Conservation (phyloP, 2,888 invertebrate genomes). For the Hydrotaea cyrtoneurina region DNA sequence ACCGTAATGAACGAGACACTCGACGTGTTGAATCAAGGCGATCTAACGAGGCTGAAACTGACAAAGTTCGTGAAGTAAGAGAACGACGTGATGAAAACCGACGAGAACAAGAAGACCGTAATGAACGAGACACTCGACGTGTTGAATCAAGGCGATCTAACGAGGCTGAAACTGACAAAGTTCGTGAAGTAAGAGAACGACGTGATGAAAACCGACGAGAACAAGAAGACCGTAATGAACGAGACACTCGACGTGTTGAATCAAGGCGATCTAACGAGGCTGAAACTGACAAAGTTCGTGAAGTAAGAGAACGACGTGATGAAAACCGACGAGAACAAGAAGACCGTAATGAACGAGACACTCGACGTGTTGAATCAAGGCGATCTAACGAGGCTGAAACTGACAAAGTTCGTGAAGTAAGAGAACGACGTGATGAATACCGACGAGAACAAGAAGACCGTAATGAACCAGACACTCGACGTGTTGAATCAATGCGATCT, state of each 20-base stretch:
- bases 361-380: neutral
- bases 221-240: neutral
- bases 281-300: neutral
- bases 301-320: neutral
- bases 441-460: neutral
- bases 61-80: neutral
- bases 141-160: neutral
- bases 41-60: neutral
- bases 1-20: neutral
- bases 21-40: neutral
- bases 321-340: constrained; percentile 4
- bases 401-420: neutral
- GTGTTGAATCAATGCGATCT: neutral
- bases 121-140: neutral
- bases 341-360: neutral
- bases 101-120: neutral
- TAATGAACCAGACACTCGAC: neutral
- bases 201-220: neutral
- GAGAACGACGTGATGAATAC: neutral
- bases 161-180: neutral
- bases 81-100: neutral
- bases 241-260: neutral
- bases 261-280: neutral
- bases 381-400: neutral
- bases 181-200: neutral